Percentiles rank a stretch among this genome's conserved stretches.
These are phyloP conservation scores for Pangasius macronema DNA, from an alignment of 2,797 vertebrate species.

Conservation along the genomic window DNA sequence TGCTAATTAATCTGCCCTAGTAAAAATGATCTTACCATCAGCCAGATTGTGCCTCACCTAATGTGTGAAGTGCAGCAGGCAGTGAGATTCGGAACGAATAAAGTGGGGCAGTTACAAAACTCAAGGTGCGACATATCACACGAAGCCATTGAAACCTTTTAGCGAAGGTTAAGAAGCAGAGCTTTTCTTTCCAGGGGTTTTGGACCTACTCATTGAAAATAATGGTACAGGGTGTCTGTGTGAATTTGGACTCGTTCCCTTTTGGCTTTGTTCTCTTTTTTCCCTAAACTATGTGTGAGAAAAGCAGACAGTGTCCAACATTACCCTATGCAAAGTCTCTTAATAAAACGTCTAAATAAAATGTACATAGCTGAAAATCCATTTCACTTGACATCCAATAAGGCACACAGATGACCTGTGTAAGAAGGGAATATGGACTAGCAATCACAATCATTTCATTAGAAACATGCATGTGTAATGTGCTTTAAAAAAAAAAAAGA, in stretches of 20 bases:
- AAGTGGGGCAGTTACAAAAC: not conserved
- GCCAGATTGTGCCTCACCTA: not conserved
- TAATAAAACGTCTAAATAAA: not conserved
- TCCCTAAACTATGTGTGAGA: not conserved
- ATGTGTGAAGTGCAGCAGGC: not conserved
- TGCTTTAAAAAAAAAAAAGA: not conserved
- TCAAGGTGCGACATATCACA: not conserved
- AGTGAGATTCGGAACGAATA: not conserved
- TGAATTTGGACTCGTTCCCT: not conserved
- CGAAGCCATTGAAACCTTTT: not conserved
- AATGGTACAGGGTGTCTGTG: not conserved
- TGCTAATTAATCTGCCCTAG: not conserved
- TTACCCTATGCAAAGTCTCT: not conserved
- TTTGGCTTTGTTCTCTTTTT: not conserved
- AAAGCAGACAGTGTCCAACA: not conserved
- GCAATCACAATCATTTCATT: too few relatives aligned
- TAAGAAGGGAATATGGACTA: not conserved
- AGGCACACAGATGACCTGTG: not conserved
- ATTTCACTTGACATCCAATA: not conserved
- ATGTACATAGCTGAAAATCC: slow-evolving; percentile 2
- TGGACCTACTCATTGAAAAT: not conserved
- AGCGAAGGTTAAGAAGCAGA: not conserved
- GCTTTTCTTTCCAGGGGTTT: not conserved
- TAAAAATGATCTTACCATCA: not conserved
- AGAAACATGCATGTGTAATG: not conserved